Evolutionary conservation across 2,888 invertebrate genomes (phyloP), one percentile per base, ranked within the genome.

Genomic region (Agonopterix heracliana): DNA sequence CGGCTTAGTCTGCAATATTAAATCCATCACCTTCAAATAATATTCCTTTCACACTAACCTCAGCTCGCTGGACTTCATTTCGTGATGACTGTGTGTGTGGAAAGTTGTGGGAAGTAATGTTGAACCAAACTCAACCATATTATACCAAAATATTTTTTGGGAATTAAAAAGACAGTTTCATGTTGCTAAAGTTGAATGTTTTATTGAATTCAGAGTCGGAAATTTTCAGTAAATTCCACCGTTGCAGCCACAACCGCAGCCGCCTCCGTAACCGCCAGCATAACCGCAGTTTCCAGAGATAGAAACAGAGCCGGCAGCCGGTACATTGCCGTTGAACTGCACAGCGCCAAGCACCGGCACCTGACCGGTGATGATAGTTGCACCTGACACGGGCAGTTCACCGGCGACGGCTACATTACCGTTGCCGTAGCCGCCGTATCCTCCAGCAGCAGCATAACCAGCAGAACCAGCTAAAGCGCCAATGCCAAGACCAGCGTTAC

Each of bases 311-410:
- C 71, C 72, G 43, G 55, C 62, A 36, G 64, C 64, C 2, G 55
- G 60, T 11, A 63, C 53, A 14, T 47, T 49, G 34, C 65, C 63
- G 41, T 49, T 50, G 50, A 68, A 69, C 35, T 54, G 42, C 1
- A 71, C 68, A 11, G 59, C 58, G 36, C 70, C 70, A 12, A 63
- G 45, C 17, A 69, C 62, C 3, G 70, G 71, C n/a, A 71, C 64
- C 40, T 62, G 61, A 14, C 71, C 71, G 40, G 56, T 55, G 34
- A 73, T 57, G 11, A 54, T 41, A 13, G 70, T 65, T 43, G 54
- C 51, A 26, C 71, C 73, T 8, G 49, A 54, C 9, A 64, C 64
- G 11, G 60, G 56, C 49, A 72, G 41, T 47, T 68, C 60, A 35
- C 68, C 71, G 17, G 53, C 55, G 12, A 65, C 60, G 2, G 54